Base-by-base conservation (phyloP, 2,797 vertebrate genomes). In the Meda fulgida region DNA sequence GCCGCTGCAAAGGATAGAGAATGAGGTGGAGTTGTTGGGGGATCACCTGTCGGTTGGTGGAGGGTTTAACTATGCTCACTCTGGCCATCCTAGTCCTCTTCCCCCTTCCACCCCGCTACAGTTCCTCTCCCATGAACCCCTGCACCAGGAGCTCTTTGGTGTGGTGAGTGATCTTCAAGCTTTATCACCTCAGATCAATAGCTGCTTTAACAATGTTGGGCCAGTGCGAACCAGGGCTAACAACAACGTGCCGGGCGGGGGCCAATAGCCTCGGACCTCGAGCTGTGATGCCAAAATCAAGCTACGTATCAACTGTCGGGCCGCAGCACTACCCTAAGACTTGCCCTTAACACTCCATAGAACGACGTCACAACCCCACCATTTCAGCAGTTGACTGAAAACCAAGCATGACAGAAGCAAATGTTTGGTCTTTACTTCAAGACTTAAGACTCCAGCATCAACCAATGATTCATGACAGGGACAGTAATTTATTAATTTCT, bases 1-100 rank as follows among this genome's bases (percentile, higher is more conserved):
- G 97, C 98, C 98, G 5, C 94, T 99, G 92, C 98, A 99, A 90
- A 97, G 97, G 91, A 98, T 99, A 86, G 98, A 99, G 92, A 99
- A 98, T 81, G 98, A 99, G 86, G 98, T 99, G 77, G 98, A 99
- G 87, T 94, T 98, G 78, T 93, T 99, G 78, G 97, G 97, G 87
- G 98, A 99, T 84, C 98, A 99, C 92, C 95, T 98, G 89, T 96
- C 97, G 63, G 96, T 99, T 18, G 96, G 96, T 78, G 97, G 97
- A 89, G 95, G 96, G 85, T 99, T 98, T 91, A 95, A 95, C 85
- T 99, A 98, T 63, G 93, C 97, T 86, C 95, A 97, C 23, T 95
- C 96, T 86, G 95, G 93, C 78, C 97, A 97, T 89, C 96, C 91
- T 92, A 95, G 90, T 89, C 92, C 43, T 71, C 92, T 99, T 90